Conservation (phyloP, 1,140 invertebrate species). For the Pogonognathellus flavescens region DNA sequence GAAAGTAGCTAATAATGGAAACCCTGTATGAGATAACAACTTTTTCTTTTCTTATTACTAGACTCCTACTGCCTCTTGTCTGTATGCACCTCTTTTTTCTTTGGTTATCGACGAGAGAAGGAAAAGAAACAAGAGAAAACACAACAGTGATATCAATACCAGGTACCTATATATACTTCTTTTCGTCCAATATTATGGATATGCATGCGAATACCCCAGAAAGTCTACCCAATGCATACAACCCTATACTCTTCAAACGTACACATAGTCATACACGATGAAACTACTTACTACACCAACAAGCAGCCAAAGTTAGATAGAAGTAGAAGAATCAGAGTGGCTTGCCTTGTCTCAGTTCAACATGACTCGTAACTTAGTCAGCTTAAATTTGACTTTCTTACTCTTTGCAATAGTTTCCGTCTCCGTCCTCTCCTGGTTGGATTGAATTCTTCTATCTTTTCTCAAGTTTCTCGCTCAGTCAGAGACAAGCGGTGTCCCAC, state of each 20-base stretch:
- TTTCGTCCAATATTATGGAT: too few species aligned
- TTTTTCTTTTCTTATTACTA: background rate
- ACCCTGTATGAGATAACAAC: constrained; percentile 22
- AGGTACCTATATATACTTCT: too few species aligned
- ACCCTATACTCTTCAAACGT: background rate
- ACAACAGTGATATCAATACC: too few species aligned
- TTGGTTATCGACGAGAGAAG: too few species aligned
- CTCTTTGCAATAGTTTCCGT: constrained; percentile 30
- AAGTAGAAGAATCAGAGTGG: background rate
- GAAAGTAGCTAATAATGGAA: background rate
- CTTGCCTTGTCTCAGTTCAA: background rate
- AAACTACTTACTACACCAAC: too few species aligned
- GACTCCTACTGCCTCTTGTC: background rate
- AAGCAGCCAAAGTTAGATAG: too few species aligned
- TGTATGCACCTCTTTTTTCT: too few species aligned
- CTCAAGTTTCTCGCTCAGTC: constrained; percentile 31
- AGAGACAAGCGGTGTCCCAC: constrained; percentile 50
- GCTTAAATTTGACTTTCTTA: constrained; percentile 45
- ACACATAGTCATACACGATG: background rate
- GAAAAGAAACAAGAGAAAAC: too few species aligned
- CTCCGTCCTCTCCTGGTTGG: constrained; percentile 20
- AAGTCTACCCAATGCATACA: too few species aligned
- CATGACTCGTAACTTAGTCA: constrained; percentile 25
- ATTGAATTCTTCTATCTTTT: constrained; percentile 44
- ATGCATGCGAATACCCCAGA: too few species aligned